Evolutionary conservation across 2,113 vertebrate genomes (phyloP), one percentile per base, ranked within the genome.

Genomic region (Ageneiosus marmoratus): DNA sequence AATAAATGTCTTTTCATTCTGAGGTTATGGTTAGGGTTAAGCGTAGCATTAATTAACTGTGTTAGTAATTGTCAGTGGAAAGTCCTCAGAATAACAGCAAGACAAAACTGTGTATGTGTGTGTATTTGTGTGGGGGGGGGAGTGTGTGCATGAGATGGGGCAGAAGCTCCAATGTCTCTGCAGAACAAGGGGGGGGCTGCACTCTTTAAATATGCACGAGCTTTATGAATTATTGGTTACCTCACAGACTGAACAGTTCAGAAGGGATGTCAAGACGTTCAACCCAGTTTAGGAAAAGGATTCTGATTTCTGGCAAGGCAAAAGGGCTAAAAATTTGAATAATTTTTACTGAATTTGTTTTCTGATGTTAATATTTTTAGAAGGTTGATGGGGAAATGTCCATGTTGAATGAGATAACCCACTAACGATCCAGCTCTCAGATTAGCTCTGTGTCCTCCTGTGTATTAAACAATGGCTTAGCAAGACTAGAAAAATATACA

Each of bases 151-250:
- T 69, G 51, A 85, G 86, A 70, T 65, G 67, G 13, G 79, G 73
- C 79, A 86, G 60, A 84, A 85, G 79, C 72, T 80, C 9, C 58
- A 80, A 83, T 86, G 85, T 91, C 84, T 83, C 84, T 46, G 77
- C 81, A 86, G 65, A 85, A 77, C 83, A 82, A 50, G 58, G 79
- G 58, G 58, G 67, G 48, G 69, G 53, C 48, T 51, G 58, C 20
- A 55, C 15, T 80, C 76, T 89, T 94, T 46, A 92, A 94, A 91
- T 92, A 93, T 94, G 92, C 69, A 93, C 78, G 29, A 87, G 85
- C 55, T 83, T 82, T 83, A 89, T 94, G 67, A 93, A 93, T 94
- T 91, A 75, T n/a, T 86, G 83, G 81, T 83, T 37, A 46, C 75
- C 84, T 88, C 76, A 72, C 84, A 80, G 55, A 62, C 70, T 75